Percentiles rank a stretch among this genome's conserved stretches.
Conservation (phyloP, 2,888 invertebrate genomes). For the Torymus tubicola region DNA sequence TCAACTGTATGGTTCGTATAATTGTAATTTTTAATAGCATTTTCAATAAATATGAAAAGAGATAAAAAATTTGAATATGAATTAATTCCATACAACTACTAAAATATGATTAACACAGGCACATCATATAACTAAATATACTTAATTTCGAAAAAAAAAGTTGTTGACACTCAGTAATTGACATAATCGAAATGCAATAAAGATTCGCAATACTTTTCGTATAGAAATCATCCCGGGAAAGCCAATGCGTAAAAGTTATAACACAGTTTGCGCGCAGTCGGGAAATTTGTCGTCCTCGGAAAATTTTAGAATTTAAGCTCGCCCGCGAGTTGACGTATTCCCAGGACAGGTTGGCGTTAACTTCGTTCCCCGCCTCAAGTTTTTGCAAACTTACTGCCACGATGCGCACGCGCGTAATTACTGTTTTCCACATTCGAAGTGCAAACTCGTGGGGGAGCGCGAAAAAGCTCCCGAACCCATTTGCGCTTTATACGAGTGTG, state of each 20-base stretch:
- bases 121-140: too few relatives aligned
- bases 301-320: constrained; percentile 42
- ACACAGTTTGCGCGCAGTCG: constrained; percentile 9
- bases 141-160: too few relatives aligned
- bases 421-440: constrained; percentile 24
- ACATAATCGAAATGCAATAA: constrained; percentile 6
- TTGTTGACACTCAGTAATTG: neutral
- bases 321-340: constrained; percentile 8
- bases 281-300: constrained; percentile 40
- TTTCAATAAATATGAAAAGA: too few relatives aligned
- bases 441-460: neutral
- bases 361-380: constrained; percentile 27
- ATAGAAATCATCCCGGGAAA: constrained; percentile 34
- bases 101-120: too few relatives aligned
- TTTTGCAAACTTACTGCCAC: constrained; percentile 28
- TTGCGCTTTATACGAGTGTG: neutral
- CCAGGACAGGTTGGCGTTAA: constrained; percentile 1
- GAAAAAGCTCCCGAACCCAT: too few relatives aligned
- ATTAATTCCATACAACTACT: too few relatives aligned
- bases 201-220: constrained; percentile 29
- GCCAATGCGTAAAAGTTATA: constrained; percentile 40
- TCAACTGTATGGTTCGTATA: too few relatives aligned
- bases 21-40: too few relatives aligned
- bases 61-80: too few relatives aligned
- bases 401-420: constrained; percentile 20